A percentile compares a stretch with the other conserved stretches of the same genome.
Evolutionary conservation across 2,113 vertebrate species (phyloP).

Genomic region (Hylia prasina): DNA sequence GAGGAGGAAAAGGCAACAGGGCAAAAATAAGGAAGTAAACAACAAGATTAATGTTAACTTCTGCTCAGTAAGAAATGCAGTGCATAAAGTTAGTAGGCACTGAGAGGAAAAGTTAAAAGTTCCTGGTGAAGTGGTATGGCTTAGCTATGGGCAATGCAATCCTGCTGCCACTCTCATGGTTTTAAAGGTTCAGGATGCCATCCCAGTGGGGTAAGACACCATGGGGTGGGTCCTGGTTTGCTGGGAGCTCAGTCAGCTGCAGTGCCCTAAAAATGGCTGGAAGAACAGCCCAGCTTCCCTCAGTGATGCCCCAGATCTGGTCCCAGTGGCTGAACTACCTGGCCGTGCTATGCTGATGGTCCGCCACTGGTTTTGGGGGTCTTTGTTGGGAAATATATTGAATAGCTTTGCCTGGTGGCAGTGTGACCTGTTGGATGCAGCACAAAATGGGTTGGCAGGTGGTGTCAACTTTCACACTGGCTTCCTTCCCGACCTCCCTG

Average conservation of each 20-base stretch:
- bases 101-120: not conserved
- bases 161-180: not conserved
- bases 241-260: not conserved
- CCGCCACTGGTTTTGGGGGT: not conserved
- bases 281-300: not conserved
- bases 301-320: fast-evolving
- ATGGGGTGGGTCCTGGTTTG: fast-evolving
- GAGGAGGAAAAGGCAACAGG: not conserved
- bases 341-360: fast-evolving
- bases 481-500: not conserved
- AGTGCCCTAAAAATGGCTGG: fast-evolving
- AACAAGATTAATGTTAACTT: not conserved
- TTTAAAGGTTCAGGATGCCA: not conserved
- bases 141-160: not conserved
- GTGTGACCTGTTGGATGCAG: not conserved
- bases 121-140: not conserved
- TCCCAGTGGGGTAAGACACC: not conserved
- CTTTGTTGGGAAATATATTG: not conserved
- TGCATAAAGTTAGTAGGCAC: not conserved
- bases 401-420: not conserved
- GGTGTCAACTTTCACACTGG: not conserved
- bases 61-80: not conserved
- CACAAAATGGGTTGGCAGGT: not conserved
- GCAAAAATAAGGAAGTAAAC: not conserved
- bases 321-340: not conserved